phyloP scores from a whole-genome alignment of 2,797 vertebrate genomes.

The Psittacula derbiana region DNA sequence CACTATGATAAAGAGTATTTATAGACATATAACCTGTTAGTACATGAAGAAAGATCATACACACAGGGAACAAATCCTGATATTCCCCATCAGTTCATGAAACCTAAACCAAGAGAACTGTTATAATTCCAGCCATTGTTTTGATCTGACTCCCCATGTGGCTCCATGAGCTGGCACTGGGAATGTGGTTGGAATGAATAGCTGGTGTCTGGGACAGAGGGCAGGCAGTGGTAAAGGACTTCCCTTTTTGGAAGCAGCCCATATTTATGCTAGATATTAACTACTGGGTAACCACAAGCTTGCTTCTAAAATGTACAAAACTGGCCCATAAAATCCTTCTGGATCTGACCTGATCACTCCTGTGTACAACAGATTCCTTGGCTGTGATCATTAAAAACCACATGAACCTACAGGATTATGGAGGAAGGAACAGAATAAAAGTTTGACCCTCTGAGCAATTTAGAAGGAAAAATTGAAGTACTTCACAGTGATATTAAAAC shows the following conservation, averaged over 20 bases:
- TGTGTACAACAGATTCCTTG: not conserved
- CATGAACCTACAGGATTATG: not conserved
- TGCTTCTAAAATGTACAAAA: not conserved
- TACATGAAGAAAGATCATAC: not conserved
- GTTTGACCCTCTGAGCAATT: not conserved
- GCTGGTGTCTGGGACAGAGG: not conserved
- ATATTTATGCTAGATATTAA: not conserved
- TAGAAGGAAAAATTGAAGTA: not conserved
- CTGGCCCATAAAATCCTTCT: not conserved
- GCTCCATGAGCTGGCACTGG: not conserved
- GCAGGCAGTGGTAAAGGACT: not conserved
- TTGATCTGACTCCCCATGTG: not conserved
- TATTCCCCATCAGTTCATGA: not conserved
- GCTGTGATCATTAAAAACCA: not conserved
- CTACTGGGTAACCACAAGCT: not conserved
- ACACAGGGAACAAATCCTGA: not conserved
- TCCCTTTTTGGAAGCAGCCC: not conserved
- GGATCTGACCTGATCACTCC: not conserved
- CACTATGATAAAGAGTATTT: not conserved
- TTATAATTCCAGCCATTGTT: not conserved
- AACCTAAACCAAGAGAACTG: not conserved
- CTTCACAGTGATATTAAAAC: not conserved
- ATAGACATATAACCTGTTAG: not conserved
- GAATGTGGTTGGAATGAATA: not conserved
- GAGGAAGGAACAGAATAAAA: not conserved